phyloP scores from a whole-genome alignment of 2,113 vertebrate species.

The Mola mola region DNA sequence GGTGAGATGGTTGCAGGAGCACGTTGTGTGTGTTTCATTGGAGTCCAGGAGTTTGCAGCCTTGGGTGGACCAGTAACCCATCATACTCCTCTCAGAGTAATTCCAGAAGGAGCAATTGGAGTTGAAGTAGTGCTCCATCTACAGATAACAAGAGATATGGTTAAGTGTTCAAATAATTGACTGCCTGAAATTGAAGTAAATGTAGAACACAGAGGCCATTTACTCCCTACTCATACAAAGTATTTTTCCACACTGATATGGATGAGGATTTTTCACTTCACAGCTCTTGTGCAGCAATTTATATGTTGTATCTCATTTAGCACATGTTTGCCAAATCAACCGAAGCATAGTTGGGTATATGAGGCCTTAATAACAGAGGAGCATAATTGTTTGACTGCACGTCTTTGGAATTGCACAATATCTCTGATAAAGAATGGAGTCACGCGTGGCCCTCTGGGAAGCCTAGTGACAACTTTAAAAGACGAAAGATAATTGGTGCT shows the following conservation, averaged over 20 bases:
- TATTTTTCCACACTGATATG: slow-evolving; percentile 65
- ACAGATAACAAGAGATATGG: slow-evolving; percentile 80
- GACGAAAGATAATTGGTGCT: slow-evolving; percentile 85
- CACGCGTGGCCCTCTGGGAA: slow-evolving; percentile 77
- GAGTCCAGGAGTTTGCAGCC: slow-evolving; percentile 97
- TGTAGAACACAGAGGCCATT: slow-evolving; percentile 77
- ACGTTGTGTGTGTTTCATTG: slow-evolving; percentile 96
- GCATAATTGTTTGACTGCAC: slow-evolving; percentile 81
- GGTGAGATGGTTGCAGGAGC: slow-evolving; percentile 97
- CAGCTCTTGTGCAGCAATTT: slow-evolving; percentile 73
- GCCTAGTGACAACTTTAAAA: slow-evolving; percentile 83
- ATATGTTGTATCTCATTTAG: slow-evolving; percentile 78
- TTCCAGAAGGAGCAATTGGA: slow-evolving; percentile 99
- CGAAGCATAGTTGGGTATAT: slow-evolving; percentile 69
- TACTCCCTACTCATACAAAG: slow-evolving; percentile 76
- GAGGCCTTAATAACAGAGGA: slow-evolving; percentile 78
- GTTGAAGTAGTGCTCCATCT: slow-evolving; percentile 99
- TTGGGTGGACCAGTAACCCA: slow-evolving; percentile 99
- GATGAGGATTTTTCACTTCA: slow-evolving; percentile 71
- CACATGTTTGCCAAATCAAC: slow-evolving; percentile 75
- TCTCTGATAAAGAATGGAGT: slow-evolving; percentile 80
- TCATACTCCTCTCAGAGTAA: slow-evolving; percentile 99
- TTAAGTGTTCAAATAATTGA: slow-evolving; percentile 81
- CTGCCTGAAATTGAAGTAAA: slow-evolving; percentile 75
- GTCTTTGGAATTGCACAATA: slow-evolving; percentile 82